Base-by-base conservation (phyloP, 2,888 invertebrate species). In the Imbricaverruca yamaguchii region DNA sequence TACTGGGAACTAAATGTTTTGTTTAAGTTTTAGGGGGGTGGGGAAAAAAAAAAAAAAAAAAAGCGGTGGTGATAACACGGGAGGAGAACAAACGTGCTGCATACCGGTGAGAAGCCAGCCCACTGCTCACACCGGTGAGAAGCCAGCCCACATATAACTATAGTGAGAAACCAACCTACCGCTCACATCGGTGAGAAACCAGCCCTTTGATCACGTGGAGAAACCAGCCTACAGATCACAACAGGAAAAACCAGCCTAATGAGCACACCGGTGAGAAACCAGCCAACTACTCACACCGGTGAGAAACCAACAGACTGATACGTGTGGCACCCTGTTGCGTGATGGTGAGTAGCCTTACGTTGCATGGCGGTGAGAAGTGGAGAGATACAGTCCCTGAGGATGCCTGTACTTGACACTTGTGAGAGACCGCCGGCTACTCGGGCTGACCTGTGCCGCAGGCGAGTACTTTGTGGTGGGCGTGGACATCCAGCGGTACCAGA, bases 391-490 rank as follows among this genome's bases (percentile, higher is more conserved):
- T 39, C 39, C 39, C 39, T 39, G 39, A 39, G 39, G 39, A 39
- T 39, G 39, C 39, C 1, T 39, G 2, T 39, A 39, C 39, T 39
- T 39, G 2, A 39, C 39, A 4, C 39, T 39, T 39, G 39, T 39
- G 39, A 39, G 39, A 39, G 39, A 39, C 39, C 39, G 4, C 39
- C 39, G 39, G 39, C 39, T 39, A 39, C 39, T 39, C 39, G 4
- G 39, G 39, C 39, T 4, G 4, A 39, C 39, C 18, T 65, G 21
- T n/a, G 12, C n/a, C 39, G 61, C 87, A 93, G 94, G 96, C n/a
- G 94, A 96, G 86, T 97, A 97, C 87, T 96, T 95, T 86, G 96
- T 95, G 1, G 92, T 97, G 53, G 97, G 97, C 10, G 94, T 97
- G 11, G 94, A 95, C 86, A 92, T 95, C 21, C 94, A 95, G 84